Conservation (phyloP, 2,113 vertebrate genomes). For the Mastomys coucha region DNA sequence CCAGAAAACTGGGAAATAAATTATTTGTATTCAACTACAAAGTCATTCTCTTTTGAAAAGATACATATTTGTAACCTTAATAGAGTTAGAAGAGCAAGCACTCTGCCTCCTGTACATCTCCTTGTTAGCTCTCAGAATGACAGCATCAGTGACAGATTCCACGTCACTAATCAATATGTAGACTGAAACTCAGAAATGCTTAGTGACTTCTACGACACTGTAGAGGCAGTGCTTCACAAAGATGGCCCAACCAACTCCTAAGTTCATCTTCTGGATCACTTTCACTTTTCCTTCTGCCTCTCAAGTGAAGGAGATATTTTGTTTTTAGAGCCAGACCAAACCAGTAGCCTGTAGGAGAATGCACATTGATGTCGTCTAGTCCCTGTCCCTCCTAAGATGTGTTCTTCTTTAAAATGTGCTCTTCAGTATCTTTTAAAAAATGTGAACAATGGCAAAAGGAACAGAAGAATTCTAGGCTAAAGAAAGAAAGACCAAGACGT, state of each 20-base stretch:
- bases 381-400: background rate
- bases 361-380: background rate
- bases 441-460: background rate
- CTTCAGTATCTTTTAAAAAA: slow-evolving; percentile 6
- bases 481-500: background rate
- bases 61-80: background rate
- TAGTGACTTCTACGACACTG: background rate
- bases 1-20: background rate
- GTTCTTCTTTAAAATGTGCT: background rate
- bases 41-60: background rate
- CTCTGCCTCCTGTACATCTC: background rate
- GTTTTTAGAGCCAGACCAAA: background rate
- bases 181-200: background rate
- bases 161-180: background rate
- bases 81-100: background rate
- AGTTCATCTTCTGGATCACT: background rate
- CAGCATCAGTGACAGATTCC: background rate
- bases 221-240: background rate
- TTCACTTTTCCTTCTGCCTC: background rate
- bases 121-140: background rate
- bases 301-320: background rate
- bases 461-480: background rate
- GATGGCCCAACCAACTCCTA: too few relatives aligned
- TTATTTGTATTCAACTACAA: background rate
- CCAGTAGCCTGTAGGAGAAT: background rate